Evolutionary conservation across 2,113 vertebrate genomes (phyloP), one percentile per base, ranked within the genome.

Genomic region (Nerophis lumbriciformis): DNA sequence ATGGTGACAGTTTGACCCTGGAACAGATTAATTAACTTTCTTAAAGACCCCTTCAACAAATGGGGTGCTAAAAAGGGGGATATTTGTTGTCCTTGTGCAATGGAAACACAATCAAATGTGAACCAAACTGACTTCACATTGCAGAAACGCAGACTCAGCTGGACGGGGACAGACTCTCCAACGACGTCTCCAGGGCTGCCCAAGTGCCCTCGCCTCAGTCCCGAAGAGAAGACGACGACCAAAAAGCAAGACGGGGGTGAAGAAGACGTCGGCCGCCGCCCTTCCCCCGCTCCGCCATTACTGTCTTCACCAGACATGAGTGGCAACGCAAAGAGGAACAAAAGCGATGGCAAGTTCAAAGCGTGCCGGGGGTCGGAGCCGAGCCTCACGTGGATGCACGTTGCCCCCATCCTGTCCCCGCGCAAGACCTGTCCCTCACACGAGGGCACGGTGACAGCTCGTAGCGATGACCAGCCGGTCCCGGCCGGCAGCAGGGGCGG

Each of bases 301-400:
- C 7, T 56, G 44, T 45, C 54, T 5, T 58, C 72, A 4, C 62
- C 59, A 65, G 70, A 59, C 66, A 50, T 50, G 61, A 54, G 12
- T 8, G 42, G 53, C 28, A 67, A 66, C 36, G 42, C 48, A 63
- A 64, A 67, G 48, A 60, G 61, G 70, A 77, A 75, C 48, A 61
- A 78, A 59, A 49, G 48, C 6, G 67, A 72, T 35, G 0, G 39
- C 2, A 59, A 69, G 58, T 77, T 77, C 73, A 81, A 75, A 54
- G 60, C 64, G 4, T 68, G 77, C 28, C 77, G 79, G 6, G 88
- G 82, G 84, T 89, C 91, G 3, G 79, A 90, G 65, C 87, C 93
- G 42, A 92, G 90, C 70, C 76, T 92, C 56, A 93, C 93, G 0
- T 94, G 92, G 93, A 90, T 92, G 66, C 93, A 94, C 15, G 77